Conservation (phyloP, 2,888 invertebrate genomes). For the Pollenia angustigena region DNA sequence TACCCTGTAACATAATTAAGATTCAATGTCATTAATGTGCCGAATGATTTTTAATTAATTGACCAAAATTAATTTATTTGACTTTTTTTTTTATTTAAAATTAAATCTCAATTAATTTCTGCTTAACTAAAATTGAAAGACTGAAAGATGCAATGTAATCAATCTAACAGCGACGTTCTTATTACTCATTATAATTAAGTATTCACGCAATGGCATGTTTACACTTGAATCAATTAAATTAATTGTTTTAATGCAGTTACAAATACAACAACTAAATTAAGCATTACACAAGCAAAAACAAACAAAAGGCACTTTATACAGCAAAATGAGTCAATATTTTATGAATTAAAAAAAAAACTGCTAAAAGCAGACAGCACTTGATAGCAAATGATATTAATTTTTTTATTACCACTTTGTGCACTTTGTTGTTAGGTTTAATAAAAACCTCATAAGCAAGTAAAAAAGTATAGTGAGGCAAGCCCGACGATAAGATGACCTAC, state of each 20-base stretch:
- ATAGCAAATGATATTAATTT: background rate
- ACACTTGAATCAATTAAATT: constrained; percentile 66
- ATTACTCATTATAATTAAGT: constrained; percentile 31
- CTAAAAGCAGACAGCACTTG: constrained; percentile 25
- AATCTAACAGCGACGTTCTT: constrained; percentile 17
- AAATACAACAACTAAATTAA: constrained; percentile 38
- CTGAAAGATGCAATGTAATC: constrained; percentile 15
- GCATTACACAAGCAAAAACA: constrained; percentile 20
- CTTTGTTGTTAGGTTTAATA: constrained; percentile 15
- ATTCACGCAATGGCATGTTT: constrained; percentile 62
- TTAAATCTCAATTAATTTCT: constrained; percentile 24
- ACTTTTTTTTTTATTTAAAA: background rate
- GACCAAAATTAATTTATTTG: constrained; percentile 5
- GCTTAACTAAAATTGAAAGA: background rate
- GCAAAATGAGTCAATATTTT: constrained; percentile 56
- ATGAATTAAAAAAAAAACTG: constrained; percentile 1
- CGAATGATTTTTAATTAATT: background rate
- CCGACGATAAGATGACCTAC: background rate
- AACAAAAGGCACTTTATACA: constrained; percentile 17
- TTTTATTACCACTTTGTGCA: background rate
- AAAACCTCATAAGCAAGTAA: constrained; percentile 31
- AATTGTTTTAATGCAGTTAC: constrained; percentile 49
- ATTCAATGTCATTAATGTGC: too few species aligned
- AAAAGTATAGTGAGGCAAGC: background rate
- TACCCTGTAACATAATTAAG: too few species aligned